These are phyloP conservation scores for Acronicta psi DNA, from an alignment of 2,888 invertebrate genomes.

Conservation along the genomic window DNA sequence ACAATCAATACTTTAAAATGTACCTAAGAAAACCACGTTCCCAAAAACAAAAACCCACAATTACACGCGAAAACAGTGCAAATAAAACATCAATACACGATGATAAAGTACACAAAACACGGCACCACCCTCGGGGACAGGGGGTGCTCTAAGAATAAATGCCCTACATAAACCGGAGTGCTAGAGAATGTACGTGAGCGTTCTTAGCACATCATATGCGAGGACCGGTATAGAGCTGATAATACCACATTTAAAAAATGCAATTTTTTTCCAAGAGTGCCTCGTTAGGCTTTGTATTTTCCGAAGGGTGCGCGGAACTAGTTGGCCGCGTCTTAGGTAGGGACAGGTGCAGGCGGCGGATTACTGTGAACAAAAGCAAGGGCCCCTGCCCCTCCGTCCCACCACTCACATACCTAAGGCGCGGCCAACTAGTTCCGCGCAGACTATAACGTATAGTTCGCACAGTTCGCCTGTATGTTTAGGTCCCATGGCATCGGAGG, in stretches of 20 bases:
- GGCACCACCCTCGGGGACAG: constrained; percentile 68
- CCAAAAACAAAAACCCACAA: constrained; percentile 23
- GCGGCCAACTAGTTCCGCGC: too few relatives aligned
- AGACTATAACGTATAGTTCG: too few relatives aligned
- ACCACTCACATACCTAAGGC: too few relatives aligned
- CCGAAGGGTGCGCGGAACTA: too few relatives aligned
- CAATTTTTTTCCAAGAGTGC: too few relatives aligned
- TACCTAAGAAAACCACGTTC: not conserved
- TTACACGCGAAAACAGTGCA: constrained; percentile 55
- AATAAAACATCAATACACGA: constrained; percentile 73
- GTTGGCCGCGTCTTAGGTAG: too few relatives aligned
- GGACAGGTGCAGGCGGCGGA: too few relatives aligned
- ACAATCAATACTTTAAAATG: constrained; percentile 21
- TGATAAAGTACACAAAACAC: constrained; percentile 78
- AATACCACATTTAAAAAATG: constrained; percentile 23
- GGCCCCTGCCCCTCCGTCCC: too few relatives aligned
- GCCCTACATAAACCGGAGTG: constrained; percentile 88
- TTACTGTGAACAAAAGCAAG: too few relatives aligned
- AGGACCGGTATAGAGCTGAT: constrained; percentile 67
- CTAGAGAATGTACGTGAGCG: constrained; percentile 87
- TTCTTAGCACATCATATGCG: constrained; percentile 82
- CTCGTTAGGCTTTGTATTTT: too few relatives aligned
- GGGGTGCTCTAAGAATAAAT: constrained; percentile 84
- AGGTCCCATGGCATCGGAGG: too few relatives aligned
- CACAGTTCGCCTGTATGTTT: too few relatives aligned